Evolutionary conservation across 1,140 invertebrate genomes (phyloP), one percentile per base, ranked within the genome.

Genomic region (Trichogramma pretiosum): DNA sequence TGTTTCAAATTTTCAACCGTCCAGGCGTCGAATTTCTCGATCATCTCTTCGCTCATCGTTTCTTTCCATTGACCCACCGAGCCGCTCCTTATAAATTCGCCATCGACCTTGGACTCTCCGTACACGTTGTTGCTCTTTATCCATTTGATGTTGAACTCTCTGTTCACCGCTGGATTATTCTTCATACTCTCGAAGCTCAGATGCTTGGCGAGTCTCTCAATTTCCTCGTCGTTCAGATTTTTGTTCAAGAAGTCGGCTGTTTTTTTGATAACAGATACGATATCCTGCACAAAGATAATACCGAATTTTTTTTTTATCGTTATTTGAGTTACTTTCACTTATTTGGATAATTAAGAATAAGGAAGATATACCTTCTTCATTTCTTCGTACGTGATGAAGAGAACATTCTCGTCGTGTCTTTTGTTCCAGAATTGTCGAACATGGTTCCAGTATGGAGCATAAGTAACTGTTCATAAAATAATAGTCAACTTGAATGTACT

Each of bases 151-250:
- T 65, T 59, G 1, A 60, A 57, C 55, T 73, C 75, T 45, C 81
- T 80, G 62, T 88, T 89, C 0, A 87, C 83, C 46, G 79, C 73
- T n/a, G 77, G 74, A 60, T 88, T 89, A 4, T 75, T 56, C 54
- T 79, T 77, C 74, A 89, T 83, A 30, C 64, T 82, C 23, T 83
- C 74, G 57, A 85, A 79, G 64, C 78, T 77, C 8, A 86, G 63
- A 56, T 86, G 81, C 0, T 75, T 55, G 0, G 65, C 58, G 35
- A 87, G 60, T 40, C 59, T 46, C 3, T 65, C 35, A 1, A 81
- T 56, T 48, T 84, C 62, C 16, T 76, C 64, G 0, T 75, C 74
- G 0, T 56, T 59, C 5, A 80, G 60, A 0, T 57, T 18, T 34
- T 73, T 76, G 2, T 71, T 65, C 1, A 87, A 60, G 59, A 86